These are phyloP conservation scores for Drosophila pseudotakahashii DNA, from an alignment of 2,888 invertebrate genomes.

Conservation along the genomic window DNA sequence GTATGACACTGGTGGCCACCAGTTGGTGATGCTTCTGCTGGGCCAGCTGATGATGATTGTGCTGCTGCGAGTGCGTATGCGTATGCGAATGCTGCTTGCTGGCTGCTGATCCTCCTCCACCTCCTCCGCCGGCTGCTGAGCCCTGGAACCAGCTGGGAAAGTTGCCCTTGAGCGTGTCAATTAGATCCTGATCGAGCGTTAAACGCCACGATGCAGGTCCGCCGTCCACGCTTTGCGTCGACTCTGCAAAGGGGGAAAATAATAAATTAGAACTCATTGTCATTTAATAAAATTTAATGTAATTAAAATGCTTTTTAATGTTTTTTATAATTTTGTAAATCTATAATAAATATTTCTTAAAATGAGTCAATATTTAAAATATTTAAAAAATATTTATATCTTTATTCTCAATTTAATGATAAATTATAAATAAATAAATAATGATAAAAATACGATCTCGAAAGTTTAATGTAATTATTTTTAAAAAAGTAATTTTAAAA, in stretches of 20 bases:
- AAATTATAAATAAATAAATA: too few relatives aligned
- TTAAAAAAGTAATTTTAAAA: background rate
- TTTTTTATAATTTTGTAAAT: background rate
- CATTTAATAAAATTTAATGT: too few relatives aligned
- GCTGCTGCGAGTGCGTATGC: constrained; percentile 35
- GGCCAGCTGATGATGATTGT: constrained; percentile 46
- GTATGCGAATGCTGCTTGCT: constrained; percentile 41
- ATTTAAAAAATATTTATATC: too few relatives aligned
- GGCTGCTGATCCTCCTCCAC: constrained; percentile 35
- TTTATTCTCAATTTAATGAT: too few relatives aligned
- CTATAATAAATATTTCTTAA: too few relatives aligned
- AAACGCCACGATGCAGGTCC: constrained; percentile 94
- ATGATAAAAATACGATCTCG: too few relatives aligned
- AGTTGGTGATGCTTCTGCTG: constrained; percentile 51
- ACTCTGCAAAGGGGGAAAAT: constrained; percentile 87
- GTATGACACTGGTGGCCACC: constrained; percentile 63
- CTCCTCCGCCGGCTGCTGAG: constrained; percentile 50
- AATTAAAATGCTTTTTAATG: background rate
- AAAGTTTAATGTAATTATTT: background rate
- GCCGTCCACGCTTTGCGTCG: constrained; percentile 90
- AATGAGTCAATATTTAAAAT: too few relatives aligned
- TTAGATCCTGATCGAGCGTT: constrained; percentile 95
- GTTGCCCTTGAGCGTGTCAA: constrained; percentile 95
- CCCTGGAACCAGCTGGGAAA: constrained; percentile 96
- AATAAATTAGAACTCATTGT: background rate